Percentiles rank a stretch among this genome's conserved stretches.
phyloP scores from a whole-genome alignment of 2,797 vertebrate genomes.

The Leptoclinus maculatus region DNA sequence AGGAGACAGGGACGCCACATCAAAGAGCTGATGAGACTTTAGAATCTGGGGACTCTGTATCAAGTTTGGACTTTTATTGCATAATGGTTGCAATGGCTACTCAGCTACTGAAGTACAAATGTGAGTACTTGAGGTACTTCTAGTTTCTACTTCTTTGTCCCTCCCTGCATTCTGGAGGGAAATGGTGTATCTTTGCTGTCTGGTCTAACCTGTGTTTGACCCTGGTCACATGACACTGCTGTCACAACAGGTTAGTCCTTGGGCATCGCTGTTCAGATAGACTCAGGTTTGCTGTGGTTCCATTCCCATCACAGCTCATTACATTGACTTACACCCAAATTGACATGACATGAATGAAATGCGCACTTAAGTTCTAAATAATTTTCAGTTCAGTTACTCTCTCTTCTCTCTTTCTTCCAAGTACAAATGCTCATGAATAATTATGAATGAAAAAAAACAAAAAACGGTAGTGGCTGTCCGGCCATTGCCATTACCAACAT shows the following conservation, averaged over 20 bases:
- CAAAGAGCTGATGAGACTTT: conserved; percentile 60
- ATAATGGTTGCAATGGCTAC: not conserved
- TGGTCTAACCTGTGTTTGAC: not conserved
- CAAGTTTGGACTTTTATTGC: conserved; percentile 16
- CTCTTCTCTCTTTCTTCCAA: not conserved
- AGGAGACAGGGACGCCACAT: conserved; percentile 53
- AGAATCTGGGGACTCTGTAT: conserved; percentile 28
- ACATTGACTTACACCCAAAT: not conserved
- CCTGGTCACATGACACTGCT: not conserved
- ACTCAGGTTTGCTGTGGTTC: not conserved
- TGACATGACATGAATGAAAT: not conserved
- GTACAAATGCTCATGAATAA: not conserved
- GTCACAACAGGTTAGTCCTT: conserved; percentile 11
- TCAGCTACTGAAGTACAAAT: not conserved
- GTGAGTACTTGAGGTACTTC: not conserved
- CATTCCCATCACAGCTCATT: not conserved
- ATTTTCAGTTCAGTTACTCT: not conserved
- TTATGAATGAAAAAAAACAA: conserved; percentile 1
- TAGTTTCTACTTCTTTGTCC: not conserved
- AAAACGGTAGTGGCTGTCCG: not conserved
- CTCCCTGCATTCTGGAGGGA: not conserved
- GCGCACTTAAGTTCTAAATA: not conserved
- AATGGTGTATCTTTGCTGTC: not conserved
- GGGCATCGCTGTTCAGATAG: not conserved
- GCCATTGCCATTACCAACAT: conserved; percentile 11